Evolutionary conservation across 2,888 invertebrate species (phyloP), one percentile per base, ranked within the genome.

Genomic region (Andrena minutula): DNA sequence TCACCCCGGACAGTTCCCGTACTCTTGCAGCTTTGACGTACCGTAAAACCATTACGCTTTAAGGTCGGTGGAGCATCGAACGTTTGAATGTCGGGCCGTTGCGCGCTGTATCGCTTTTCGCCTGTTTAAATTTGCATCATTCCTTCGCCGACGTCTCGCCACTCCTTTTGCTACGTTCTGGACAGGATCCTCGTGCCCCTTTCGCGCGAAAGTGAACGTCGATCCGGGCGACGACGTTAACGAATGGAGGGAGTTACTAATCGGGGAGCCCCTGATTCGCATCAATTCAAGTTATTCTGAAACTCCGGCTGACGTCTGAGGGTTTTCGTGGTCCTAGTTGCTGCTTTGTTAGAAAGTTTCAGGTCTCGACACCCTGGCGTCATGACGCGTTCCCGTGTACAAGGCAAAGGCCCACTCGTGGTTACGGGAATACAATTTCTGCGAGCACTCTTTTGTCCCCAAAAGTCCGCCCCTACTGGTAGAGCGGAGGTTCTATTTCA

Each of bases 41-140:
- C 89, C 89, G 89, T 90, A 89, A 91, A 91, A 90, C 90, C 90
- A 91, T 92, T 91, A 90, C 88, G 87, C 90, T 89, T 85, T 88
- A 89, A 90, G 88, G 87, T 86, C 86, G 88, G 78, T 80, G 84
- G 88, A 91, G 83, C 88, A 87, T 86, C 86, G 82, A 88, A 88
- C 86, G 86, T 72, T 83, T 79, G 88, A 86, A 88, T 83, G 81
- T 83, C 82, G 56, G 35, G 49, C 69, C 81, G 76, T 74, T 83
- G 87, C 85, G 56, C 78, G 78, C 71, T 41, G 78, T 87, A 83
- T 87, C 85, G 69, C 85, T 87, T 82, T 77, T 75, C 75, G 75
- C 85, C 71, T 77, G 70, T 77, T 85, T 79, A 74, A 75, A 85
- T 83, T 86, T 85, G 70, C 78, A 77, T 83, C 75, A 47, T 68